Evolutionary conservation across 2,888 invertebrate genomes (phyloP), one percentile per base, ranked within the genome.

Genomic region (Phalangium opilio): DNA sequence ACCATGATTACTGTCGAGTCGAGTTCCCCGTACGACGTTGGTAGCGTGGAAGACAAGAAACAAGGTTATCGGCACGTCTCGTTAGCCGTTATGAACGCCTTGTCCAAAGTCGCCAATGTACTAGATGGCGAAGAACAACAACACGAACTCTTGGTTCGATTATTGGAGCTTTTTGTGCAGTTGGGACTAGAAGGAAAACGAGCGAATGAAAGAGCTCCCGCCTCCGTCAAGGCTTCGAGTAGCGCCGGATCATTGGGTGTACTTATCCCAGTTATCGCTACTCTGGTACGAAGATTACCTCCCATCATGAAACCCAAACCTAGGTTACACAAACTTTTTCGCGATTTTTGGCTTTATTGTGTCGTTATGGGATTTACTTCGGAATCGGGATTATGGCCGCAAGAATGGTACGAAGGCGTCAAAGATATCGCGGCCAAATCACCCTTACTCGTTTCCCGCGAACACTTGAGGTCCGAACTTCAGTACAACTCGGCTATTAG

Each of bases 301-400:
- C 82, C 84, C 0, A 91, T 99, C 54, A 79, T 77, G 59, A 82
- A 87, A 58, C 91, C 96, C 0, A 84, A 86, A 58, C 83, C 86
- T 1, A 74, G 96, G 5, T 73, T 96, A 35, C 83, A 91, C 63
- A 96, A 96, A 65, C 70, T 96, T n/a, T 98, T 98, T 67, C 79
- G 91, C 60, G 96, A 99, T 67, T 99, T 99, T 66, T 99, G 98
- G 98, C 74, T 96, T 40, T 99, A 98, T 65, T 98, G 93, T 65
- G 91, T 98, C 2, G 87, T 98, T 3, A 91, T 98, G 83, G 96
- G 95, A 10, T 98, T 98, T 67, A 89, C 91, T 1, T 81, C 83
- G 0, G 82, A 85, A 10, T 63, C 66, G n/a, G 83, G 86, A 52
- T 70, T 93, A 19, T 98, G 96, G 95, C 96, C 96, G 0, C 74